A percentile compares a stretch with the other conserved stretches of the same genome.
phyloP scores from a whole-genome alignment of 2,113 vertebrate species.

The Petrocephalus microphthalmus region DNA sequence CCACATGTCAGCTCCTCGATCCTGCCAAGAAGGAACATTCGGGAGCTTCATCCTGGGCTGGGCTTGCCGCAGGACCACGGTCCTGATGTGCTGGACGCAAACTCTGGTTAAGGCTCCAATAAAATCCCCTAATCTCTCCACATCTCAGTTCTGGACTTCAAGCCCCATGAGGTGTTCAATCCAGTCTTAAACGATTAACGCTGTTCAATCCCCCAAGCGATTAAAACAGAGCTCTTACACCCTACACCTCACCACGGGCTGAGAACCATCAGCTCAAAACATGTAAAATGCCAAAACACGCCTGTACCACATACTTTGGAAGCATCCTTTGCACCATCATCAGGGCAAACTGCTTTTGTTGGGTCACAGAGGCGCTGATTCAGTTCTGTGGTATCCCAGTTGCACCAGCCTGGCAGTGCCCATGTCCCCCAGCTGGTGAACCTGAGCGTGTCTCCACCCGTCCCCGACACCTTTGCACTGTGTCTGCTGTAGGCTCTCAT shows the following conservation, averaged over 20 bases:
- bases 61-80: neutral
- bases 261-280: neutral
- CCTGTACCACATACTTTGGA: too few species aligned
- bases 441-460: too few species aligned
- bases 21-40: conserved; percentile 50
- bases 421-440: too few species aligned
- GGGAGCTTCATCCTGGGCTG: neutral
- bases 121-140: neutral
- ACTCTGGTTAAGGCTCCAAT: neutral
- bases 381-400: too few species aligned
- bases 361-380: too few species aligned
- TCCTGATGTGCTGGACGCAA: neutral
- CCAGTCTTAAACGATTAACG: neutral
- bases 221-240: neutral
- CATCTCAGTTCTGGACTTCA: neutral
- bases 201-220: neutral
- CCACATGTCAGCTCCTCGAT: conserved; percentile 94
- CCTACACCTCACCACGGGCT: neutral
- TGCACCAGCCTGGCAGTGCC: too few species aligned
- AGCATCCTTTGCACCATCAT: too few species aligned
- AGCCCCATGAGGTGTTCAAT: neutral
- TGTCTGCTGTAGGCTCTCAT: neutral
- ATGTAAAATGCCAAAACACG: neutral
- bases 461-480: too few species aligned
- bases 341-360: too few species aligned